Percentiles rank a stretch among this genome's conserved stretches.
Conservation (phyloP, 2,888 invertebrate genomes). For the Brachypalpus laphriformis region DNA sequence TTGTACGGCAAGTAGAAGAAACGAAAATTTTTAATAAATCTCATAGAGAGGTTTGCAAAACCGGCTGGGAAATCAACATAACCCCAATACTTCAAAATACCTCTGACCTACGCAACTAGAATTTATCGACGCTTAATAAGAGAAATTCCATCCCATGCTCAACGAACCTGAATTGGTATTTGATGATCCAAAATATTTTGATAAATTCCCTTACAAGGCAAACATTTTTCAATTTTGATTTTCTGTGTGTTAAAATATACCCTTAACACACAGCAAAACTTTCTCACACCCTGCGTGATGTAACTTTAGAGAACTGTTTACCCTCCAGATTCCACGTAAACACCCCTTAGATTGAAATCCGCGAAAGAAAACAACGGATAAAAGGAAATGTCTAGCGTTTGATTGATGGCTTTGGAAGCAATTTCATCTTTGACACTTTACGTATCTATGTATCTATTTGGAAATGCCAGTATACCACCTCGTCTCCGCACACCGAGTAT, state of each 20-base stretch:
- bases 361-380: background rate
- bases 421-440: constrained; percentile 33
- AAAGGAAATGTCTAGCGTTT: constrained; percentile 12
- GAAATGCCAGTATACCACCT: background rate
- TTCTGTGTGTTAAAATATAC: background rate
- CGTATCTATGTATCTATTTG: background rate
- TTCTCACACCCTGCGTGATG: background rate
- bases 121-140: background rate
- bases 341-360: background rate
- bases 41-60: too few relatives aligned
- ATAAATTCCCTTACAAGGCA: background rate
- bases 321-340: background rate
- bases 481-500: background rate
- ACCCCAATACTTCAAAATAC: too few relatives aligned
- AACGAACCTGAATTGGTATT: background rate
- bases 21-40: background rate
- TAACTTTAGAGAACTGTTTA: background rate
- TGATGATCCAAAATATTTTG: background rate
- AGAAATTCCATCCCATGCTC: background rate
- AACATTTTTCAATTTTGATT: constrained; percentile 16
- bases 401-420: constrained; percentile 26
- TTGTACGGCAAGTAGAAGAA: background rate
- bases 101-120: background rate
- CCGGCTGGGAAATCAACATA: too few relatives aligned
- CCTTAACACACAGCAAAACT: background rate